phyloP scores from a whole-genome alignment of 92 coral and sea anemone genomes.

The Heteractis magnifica region DNA sequence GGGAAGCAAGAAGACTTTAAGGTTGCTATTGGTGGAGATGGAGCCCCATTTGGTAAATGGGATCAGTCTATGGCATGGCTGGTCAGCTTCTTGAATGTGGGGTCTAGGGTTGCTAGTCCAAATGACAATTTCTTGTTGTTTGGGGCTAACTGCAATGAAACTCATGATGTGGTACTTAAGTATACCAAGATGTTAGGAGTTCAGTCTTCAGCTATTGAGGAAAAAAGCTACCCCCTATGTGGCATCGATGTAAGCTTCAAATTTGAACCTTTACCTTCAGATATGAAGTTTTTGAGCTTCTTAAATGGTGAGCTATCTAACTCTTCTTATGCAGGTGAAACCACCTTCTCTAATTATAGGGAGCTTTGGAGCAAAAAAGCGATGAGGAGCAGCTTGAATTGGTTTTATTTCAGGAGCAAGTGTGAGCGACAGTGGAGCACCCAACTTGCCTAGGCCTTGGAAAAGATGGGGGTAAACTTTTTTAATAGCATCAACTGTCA shows the following conservation, averaged over 20 bases:
- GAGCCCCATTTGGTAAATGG: slow-evolving; percentile 3
- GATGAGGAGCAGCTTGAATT: too few relatives aligned
- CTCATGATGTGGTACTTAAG: slow-evolving; percentile 22
- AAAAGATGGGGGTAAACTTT: too few relatives aligned
- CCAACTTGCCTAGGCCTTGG: too few relatives aligned
- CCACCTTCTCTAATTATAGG: too few relatives aligned
- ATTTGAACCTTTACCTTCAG: slow-evolving; percentile 51
- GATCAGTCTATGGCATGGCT: slow-evolving; percentile 62
- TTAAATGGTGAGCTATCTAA: slow-evolving; percentile 58
- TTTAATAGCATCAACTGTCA: too few relatives aligned
- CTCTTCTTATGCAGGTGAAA: too few relatives aligned
- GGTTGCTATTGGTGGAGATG: slow-evolving; percentile 8
- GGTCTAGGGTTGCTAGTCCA: background rate
- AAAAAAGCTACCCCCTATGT: slow-evolving; percentile 17
- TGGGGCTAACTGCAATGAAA: slow-evolving; percentile 43
- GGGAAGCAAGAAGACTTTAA: slow-evolving; percentile 30
- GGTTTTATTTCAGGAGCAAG: too few relatives aligned
- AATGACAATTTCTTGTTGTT: too few relatives aligned
- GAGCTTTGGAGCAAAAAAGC: too few relatives aligned
- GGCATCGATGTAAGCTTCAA: slow-evolving; percentile 38
- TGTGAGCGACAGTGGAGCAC: too few relatives aligned
- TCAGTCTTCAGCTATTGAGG: slow-evolving; percentile 27
- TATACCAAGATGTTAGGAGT: slow-evolving; percentile 17
- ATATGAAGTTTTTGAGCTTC: slow-evolving; percentile 51
- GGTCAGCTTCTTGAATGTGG: slow-evolving; percentile 66